phyloP scores from a whole-genome alignment of 2,797 vertebrate genomes.

The Tokudaia tokunoshimensis region DNA sequence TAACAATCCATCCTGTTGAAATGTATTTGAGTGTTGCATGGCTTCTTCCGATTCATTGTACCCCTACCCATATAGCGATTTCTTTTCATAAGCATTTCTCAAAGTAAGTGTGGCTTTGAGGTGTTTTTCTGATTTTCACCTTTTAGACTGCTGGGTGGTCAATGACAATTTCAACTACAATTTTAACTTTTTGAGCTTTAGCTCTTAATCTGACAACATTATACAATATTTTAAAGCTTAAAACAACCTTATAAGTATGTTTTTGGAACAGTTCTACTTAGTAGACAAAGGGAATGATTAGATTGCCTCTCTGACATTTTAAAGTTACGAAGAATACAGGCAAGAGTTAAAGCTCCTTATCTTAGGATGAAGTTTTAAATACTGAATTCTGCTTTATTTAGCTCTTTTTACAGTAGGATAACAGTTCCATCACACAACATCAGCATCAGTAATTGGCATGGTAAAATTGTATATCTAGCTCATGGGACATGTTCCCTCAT shows the following conservation, averaged over 20 bases:
- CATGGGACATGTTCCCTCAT: neutral
- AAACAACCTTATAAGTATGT: neutral
- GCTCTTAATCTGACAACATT: neutral
- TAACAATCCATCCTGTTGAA: neutral
- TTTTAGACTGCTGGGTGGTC: conserved; percentile 29
- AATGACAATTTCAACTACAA: neutral
- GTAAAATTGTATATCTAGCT: neutral
- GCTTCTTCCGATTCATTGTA: neutral
- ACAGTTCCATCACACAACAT: neutral
- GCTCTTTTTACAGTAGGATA: neutral
- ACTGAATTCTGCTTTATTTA: neutral
- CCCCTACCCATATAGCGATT: neutral
- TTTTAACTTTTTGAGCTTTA: conserved; percentile 33
- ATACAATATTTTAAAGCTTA: neutral
- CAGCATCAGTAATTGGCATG: neutral
- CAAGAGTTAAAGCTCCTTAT: neutral
- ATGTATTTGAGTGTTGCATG: neutral
- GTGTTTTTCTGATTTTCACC: neutral
- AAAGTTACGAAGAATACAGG: neutral
- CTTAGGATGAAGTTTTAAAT: neutral
- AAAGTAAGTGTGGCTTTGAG: neutral
- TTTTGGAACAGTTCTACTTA: neutral
- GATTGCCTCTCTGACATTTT: neutral
- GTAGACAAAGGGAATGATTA: neutral
- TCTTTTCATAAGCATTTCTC: neutral